Evolutionary conservation across 2,113 vertebrate species (phyloP), one percentile per base, ranked within the genome.

Genomic region (Rynchops niger): DNA sequence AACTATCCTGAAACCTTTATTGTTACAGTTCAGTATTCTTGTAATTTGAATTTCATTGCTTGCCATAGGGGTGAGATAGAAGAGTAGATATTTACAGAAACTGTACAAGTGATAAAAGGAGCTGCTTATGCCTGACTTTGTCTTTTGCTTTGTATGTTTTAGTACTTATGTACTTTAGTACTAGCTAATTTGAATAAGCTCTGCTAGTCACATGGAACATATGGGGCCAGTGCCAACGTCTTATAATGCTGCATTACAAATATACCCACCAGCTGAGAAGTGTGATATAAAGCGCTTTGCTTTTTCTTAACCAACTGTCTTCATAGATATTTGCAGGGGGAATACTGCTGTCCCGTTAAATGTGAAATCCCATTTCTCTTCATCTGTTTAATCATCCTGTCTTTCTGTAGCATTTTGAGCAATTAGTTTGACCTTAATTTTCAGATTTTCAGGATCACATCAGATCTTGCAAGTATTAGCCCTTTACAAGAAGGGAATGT

Each of bases 181-280:
- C 91, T 86, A 91, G 84, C 92, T 95, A 13, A 97, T 97, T 95
- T 96, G 83, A 97, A 96, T 96, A 96, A 96, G 94, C 91, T 96
- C 82, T 91, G 78, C 74, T 63, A 84, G 95, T 93, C 94, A 90
- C 96, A 86, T 94, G 92, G 76, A 97, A 85, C 92, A 96, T 95
- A 90, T 93, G 93, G 97, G 81, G 94, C 87, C 74, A 52, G 83
- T 94, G 92, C 97, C 97, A 97, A 93, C 86, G 80, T 95, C 88
- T 95, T 95, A 86, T 95, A 92, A 95, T 90, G 86, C 90, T 93
- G 87, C 87, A 89, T 97, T 96, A 88, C 93, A 97, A 94, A 93
- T 96, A 95, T 95, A 96, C 90, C 87, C 94, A 97, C 72, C 93
- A 97, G 93, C 96, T 96, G 88, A 97, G 91, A 96, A 96, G 94